Base-by-base conservation (phyloP, 2,888 invertebrate species). In the Tetragnatha montana region DNA sequence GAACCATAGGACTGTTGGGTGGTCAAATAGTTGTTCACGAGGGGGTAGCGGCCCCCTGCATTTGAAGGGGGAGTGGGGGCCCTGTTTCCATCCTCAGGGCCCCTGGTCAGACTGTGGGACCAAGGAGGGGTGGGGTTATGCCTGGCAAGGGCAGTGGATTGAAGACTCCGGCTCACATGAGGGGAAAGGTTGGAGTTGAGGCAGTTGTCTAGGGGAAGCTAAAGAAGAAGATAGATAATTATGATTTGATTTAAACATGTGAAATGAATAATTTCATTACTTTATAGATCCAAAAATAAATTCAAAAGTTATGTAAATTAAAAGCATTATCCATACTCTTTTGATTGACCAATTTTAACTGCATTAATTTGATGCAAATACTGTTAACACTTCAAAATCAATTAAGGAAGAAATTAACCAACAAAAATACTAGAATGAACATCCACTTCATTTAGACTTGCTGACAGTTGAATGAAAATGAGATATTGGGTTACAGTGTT, bases 41-140 rank as follows among this genome's bases (percentile, higher is more conserved):
- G 22, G 76, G 91, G 88, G 74, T 80, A 73, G 51, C 89, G 51
- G 49, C 60, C 74, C 19, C 88, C 86, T 69, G 87, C 87, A 69
- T 91, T 84, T 19, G 90, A 75, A 35, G 92, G 92, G 22, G 91
- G 92, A 0, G 91, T 91, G 1, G 91, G 91, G 17, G 87, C 89
- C 47, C 91, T 74, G 17, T 91, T 91, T n/a, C 49, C 22, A 68
- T 91, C 86, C 10, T 79, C 87, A 10, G 60, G 71, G 17, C 60
- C 75, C 3, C 92, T 82, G 17, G 87, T 91, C 19, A 91, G 69
- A 75, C 92, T 89, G 8, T 84, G 81, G 76, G 88, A 84, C 89
- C 89, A 83, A 17, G 92, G 92, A 10, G 91, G 91, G 70, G 91
- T 70, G 22, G 90, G 91, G 19, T 85, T 86, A 49, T 92, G 91